Evolutionary conservation across 2,888 invertebrate genomes (phyloP).

Genomic region (Melolontha melolontha): DNA sequence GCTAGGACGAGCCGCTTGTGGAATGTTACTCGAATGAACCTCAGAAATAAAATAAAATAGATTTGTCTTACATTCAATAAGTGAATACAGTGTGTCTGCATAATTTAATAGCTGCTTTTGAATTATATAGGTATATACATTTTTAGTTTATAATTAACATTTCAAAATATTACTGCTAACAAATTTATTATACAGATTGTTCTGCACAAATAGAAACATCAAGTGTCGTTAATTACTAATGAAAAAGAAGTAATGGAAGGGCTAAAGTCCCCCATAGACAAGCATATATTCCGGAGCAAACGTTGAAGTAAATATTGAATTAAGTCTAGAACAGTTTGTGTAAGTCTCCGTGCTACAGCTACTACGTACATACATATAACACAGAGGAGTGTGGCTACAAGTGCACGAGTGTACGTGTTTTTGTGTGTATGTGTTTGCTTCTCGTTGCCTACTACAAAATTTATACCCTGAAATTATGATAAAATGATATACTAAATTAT

Average conservation of each 20-base stretch:
- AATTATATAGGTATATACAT: too few species aligned
- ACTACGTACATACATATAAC: slow-evolving; percentile 6
- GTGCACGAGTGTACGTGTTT: slow-evolving; percentile 5
- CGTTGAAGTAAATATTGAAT: slow-evolving; percentile 44
- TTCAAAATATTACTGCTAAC: too few species aligned
- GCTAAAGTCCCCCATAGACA: slow-evolving; percentile 11
- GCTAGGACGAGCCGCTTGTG: too few species aligned
- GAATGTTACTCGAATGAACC: too few species aligned
- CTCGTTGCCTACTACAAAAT: slow-evolving; percentile 61
- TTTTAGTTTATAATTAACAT: too few species aligned
- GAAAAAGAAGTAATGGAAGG: slow-evolving; percentile 13
- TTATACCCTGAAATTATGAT: slow-evolving; percentile 65
- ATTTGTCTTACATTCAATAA: too few species aligned
- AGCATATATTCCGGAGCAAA: slow-evolving; percentile 30
- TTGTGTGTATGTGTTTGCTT: slow-evolving; percentile 48
- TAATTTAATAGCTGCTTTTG: too few species aligned
- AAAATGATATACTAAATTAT: slow-evolving; percentile 66
- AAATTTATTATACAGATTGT: too few species aligned
- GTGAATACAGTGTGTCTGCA: too few species aligned
- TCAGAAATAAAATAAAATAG: too few species aligned
- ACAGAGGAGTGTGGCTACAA: slow-evolving; percentile 3
- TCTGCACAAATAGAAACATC: background rate
- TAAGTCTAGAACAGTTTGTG: slow-evolving; percentile 45
- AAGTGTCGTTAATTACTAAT: slow-evolving; percentile 17
- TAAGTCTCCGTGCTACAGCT: slow-evolving; percentile 16